Evolutionary conservation across 1,140 invertebrate species (phyloP), one percentile per base, ranked within the genome.

Genomic region (Arion vulgaris): DNA sequence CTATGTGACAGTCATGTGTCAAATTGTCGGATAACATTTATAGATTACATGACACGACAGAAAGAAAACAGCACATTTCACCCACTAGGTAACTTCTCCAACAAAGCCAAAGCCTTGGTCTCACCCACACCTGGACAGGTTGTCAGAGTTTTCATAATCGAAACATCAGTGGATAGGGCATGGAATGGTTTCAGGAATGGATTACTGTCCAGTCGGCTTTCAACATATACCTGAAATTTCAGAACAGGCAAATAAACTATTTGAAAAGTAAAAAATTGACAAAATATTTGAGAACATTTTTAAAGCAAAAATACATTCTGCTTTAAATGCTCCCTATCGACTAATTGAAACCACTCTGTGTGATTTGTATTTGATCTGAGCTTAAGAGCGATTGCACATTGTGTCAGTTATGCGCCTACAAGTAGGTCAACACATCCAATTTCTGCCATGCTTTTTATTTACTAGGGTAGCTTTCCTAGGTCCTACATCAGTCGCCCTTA

Each of bases 41-140:
- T n/a, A n/a, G n/a, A n/a, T n/a, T n/a, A n/a, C n/a, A n/a, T 7
- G 41, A 45, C 41, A 45, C 15, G 41, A 45, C 15, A 45, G 41
- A 45, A 7, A 15, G 41, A 15, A 45, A 45, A 45, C 15, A 45
- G 5, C 5, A 45, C 15, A 45, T 45, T 5, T 15, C n/a, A 74
- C 41, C 15, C 36, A 76, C 74, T 76, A 38, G 74, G 74, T 36
- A 51, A 76, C 41, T 76, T 76, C 2, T 76, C 74, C 32, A 76
- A 26, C 49, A 76, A 53, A 9, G 74, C 45, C 49, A 34, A 26
- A 11, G 74, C 76, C 26, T n/a, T 79, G 26, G 53, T 66, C 23
- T 38, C 36, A 45, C 76, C 76, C 1, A 79, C 51, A 62, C 76
- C 76, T 17, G 53, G 76, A 66, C 51, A 66, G 4, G 76, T 57